These are phyloP conservation scores for Cantharis rustica DNA, from an alignment of 2,888 invertebrate species.

Conservation along the genomic window DNA sequence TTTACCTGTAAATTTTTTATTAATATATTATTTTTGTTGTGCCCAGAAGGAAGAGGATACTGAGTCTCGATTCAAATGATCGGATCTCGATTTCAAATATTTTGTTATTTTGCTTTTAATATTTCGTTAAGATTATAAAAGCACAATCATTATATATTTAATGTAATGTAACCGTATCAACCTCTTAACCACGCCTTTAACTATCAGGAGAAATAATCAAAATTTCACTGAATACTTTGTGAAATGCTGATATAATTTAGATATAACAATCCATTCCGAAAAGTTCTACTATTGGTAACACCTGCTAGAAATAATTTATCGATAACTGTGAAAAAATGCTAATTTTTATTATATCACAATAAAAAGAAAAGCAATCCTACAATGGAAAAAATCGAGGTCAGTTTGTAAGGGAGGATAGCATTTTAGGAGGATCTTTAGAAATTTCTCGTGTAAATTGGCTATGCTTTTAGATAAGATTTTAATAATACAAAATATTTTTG, in stretches of 20 bases:
- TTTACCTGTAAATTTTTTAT: too few species aligned
- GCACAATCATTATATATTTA: not conserved
- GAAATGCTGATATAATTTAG: not conserved
- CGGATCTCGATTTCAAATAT: not conserved
- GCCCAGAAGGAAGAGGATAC: too few species aligned
- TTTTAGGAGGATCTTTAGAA: too few species aligned
- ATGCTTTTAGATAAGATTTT: not conserved
- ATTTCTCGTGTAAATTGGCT: too few species aligned
- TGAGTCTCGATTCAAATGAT: too few species aligned
- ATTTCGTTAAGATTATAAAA: not conserved
- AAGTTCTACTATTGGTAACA: not conserved
- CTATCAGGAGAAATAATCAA: not conserved
- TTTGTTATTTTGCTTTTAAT: too few species aligned
- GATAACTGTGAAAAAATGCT: not conserved
- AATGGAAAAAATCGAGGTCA: not conserved
- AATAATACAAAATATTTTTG: not conserved
- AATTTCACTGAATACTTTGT: not conserved
- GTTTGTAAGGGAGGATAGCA: not conserved
- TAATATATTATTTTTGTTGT: too few species aligned
- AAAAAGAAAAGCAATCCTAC: not conserved
- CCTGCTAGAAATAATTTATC: not conserved
- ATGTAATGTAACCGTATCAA: not conserved
- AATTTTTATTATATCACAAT: not conserved
- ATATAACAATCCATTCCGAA: not conserved
- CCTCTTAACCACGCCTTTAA: not conserved